Evolutionary conservation across 2,113 vertebrate genomes (phyloP).

Genomic region (Anhinga anhinga): DNA sequence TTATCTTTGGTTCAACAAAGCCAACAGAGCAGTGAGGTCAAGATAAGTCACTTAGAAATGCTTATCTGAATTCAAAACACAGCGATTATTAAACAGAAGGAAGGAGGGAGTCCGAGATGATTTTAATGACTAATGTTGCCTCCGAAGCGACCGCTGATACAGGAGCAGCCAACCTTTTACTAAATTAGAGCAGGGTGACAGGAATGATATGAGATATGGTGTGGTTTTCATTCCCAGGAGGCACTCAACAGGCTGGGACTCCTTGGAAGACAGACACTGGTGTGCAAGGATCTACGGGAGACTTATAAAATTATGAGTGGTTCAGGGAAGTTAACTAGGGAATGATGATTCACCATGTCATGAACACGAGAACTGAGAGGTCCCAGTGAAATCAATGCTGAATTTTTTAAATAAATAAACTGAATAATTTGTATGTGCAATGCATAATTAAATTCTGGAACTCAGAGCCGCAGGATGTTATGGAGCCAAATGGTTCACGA

Average conservation of each 20-base stretch:
- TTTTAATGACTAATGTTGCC: not conserved
- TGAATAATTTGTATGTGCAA: not conserved
- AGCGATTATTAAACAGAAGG: not conserved
- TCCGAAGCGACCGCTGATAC: not conserved
- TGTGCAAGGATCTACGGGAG: not conserved
- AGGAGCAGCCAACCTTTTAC: not conserved
- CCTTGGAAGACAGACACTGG: not conserved
- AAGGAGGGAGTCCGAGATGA: not conserved
- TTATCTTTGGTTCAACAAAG: not conserved
- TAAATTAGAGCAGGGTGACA: not conserved
- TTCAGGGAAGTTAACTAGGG: not conserved
- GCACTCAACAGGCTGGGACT: not conserved
- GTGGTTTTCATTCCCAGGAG: not conserved
- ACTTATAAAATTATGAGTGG: not conserved
- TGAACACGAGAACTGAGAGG: not conserved
- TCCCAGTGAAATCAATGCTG: not conserved
- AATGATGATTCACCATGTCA: not conserved
- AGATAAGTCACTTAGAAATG: not conserved
- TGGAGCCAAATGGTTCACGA: not conserved
- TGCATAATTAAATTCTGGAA: not conserved
- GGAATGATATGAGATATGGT: rapidly evolving
- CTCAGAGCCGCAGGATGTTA: not conserved
- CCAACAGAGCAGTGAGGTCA: not conserved
- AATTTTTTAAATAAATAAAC: not conserved
- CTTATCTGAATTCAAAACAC: not conserved